Base-by-base conservation (phyloP, 2,888 invertebrate genomes). In the Drymonia ruficornis region DNA sequence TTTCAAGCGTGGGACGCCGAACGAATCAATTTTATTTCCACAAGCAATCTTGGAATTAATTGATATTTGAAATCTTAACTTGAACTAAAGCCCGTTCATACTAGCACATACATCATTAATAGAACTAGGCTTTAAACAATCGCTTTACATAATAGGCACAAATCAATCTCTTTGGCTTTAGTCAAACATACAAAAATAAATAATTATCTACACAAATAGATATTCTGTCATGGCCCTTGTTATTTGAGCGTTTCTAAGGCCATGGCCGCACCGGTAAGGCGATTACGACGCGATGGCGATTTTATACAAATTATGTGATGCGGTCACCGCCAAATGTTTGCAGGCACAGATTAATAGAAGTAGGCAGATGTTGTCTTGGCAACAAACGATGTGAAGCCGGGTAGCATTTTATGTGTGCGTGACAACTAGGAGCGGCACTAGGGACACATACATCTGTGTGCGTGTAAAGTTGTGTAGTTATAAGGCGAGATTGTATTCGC, bases 111-210 rank as follows among this genome's bases (percentile, higher is more conserved):
- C 4, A 36, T 36, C 12, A 36, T 36, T 36, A 36, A 4, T 7
- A 12, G 36, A 40, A 15, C 7, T 4, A 15, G 38, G 5, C 15
- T 40, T n/a, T n/a, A n/a, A n/a, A 7, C 38, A 15, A n/a, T 11
- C 1, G 42, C 11, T 18, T 28, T 36, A 50, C 6, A 50, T 45
- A 23, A 28, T 45, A 50, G 31, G 16, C 28, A 50, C 18, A 42
- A 40, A 46, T 48, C 12, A 42, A 49, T 44, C 15, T 67, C 67
- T 67, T 67, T 67, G 67, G 67, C 15, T 65, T 57, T 48, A 53
- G 36, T 55, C 49, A 54, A 47, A 55, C 55, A 45, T 45, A n/a
- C 42, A 42, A n/a, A 38, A 42, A 42, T 42, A 13, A 43, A 16
- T 40, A 16, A 40, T 16, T 16, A 40, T 16, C 50, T 55, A 53